These are phyloP conservation scores for Busseola fusca DNA, from an alignment of 2,888 invertebrate species.

Conservation along the genomic window DNA sequence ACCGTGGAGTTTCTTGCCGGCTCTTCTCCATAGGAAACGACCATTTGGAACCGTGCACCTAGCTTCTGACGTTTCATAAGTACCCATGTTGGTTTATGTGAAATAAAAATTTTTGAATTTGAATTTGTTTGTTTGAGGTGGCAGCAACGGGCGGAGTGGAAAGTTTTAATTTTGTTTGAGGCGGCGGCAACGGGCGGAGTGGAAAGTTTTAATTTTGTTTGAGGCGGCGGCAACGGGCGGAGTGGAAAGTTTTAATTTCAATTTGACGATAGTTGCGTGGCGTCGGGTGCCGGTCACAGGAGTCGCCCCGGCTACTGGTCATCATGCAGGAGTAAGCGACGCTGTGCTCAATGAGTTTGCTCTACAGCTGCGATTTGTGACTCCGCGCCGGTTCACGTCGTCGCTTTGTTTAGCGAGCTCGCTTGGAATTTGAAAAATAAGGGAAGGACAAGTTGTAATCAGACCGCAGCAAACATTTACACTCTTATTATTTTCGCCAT, in stretches of 20 bases:
- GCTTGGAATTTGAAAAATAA: background rate
- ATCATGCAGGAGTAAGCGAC: background rate
- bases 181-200: no score
- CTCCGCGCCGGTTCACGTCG: no score
- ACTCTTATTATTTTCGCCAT: background rate
- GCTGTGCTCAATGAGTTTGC: background rate
- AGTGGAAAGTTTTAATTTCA: slow-evolving; percentile 61
- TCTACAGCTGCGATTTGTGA: background rate
- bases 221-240: background rate
- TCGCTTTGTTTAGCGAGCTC: background rate
- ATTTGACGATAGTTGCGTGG: slow-evolving; percentile 51
- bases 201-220: no score
- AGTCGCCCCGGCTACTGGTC: background rate
- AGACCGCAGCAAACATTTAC: slow-evolving; percentile 8
- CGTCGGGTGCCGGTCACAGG: slow-evolving; percentile 2
- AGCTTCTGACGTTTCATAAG: no score
- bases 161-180: slow-evolving; percentile 66
- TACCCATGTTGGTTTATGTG: no score
- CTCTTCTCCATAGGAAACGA: no score
- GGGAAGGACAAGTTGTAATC: slow-evolving; percentile 5
- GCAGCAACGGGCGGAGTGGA: no score
- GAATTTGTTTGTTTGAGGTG: slow-evolving; percentile 63
- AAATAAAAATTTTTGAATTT: no score
- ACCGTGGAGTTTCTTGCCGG: no score
- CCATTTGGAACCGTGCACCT: no score